These are phyloP conservation scores for Argya squamiceps DNA, from an alignment of 2,797 vertebrate genomes.

Conservation along the genomic window DNA sequence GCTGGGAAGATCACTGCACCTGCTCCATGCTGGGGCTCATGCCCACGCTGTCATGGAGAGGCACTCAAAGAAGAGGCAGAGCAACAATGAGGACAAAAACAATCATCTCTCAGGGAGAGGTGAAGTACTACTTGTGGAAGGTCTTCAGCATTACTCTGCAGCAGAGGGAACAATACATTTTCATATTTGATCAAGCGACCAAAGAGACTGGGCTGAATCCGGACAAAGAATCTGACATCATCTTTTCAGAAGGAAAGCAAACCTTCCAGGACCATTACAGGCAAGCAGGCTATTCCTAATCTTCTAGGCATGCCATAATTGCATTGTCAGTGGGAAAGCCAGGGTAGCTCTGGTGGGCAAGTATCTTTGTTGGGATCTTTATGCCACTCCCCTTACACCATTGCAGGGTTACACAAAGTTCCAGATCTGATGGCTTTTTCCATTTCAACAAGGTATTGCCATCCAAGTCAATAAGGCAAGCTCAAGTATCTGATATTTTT, in stretches of 20 bases:
- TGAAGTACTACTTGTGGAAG: not conserved
- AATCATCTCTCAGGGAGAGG: not conserved
- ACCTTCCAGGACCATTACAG: not conserved
- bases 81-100: not conserved
- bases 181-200: not conserved
- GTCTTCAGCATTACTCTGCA: not conserved
- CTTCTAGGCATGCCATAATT: not conserved
- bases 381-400: not conserved
- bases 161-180: not conserved
- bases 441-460: not conserved
- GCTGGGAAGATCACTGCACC: not conserved
- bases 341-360: not conserved
- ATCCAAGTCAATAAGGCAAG: not conserved
- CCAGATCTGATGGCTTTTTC: not conserved
- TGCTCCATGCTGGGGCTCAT: not conserved
- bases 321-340: accelerated
- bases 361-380: not conserved
- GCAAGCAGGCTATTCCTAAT: not conserved
- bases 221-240: not conserved
- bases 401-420: not conserved
- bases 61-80: not conserved
- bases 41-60: accelerated
- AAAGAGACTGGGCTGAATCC: not conserved
- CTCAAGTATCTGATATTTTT: not conserved
- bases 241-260: not conserved